These are phyloP conservation scores for Rhinichthys osculus DNA, from an alignment of 2,797 vertebrate genomes.

Conservation along the genomic window DNA sequence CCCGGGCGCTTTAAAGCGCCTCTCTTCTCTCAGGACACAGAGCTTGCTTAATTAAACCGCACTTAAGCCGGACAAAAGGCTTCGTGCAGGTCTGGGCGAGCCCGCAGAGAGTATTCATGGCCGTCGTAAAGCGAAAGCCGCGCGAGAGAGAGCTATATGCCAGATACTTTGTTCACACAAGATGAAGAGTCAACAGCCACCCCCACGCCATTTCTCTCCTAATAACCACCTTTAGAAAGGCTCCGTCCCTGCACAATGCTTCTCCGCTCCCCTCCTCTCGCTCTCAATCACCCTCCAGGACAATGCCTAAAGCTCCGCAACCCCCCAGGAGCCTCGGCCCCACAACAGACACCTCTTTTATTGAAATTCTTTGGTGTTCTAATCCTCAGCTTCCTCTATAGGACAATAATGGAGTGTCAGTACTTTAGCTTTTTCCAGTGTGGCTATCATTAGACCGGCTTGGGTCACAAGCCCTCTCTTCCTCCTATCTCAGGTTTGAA, in stretches of 20 bases:
- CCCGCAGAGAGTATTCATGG: constrained; percentile 74
- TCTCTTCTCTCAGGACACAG: constrained; percentile 78
- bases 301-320: constrained; percentile 59
- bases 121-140: constrained; percentile 80
- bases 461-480: constrained; percentile 76
- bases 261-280: constrained; percentile 78
- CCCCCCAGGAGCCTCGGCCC: constrained; percentile 63
- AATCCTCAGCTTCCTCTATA: constrained; percentile 87
- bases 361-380: constrained; percentile 88
- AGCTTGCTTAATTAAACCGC: constrained; percentile 86
- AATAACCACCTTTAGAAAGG: constrained; percentile 84
- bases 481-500: constrained; percentile 38
- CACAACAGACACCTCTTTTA: constrained; percentile 87
- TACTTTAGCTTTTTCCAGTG: constrained; percentile 84
- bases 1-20: constrained; percentile 67
- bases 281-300: constrained; percentile 79
- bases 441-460: constrained; percentile 74
- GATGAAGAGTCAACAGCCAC: constrained; percentile 87
- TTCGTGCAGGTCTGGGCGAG: constrained; percentile 78
- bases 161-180: constrained; percentile 85
- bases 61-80: constrained; percentile 83
- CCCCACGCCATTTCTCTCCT: constrained; percentile 75
- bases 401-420: constrained; percentile 84
- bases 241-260: constrained; percentile 79
- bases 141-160: constrained; percentile 68